A percentile compares a stretch with the other conserved stretches of the same genome.
These are phyloP conservation scores for Hyperoplus lanceolatus DNA, from an alignment of 2,797 vertebrate species.

Conservation along the genomic window DNA sequence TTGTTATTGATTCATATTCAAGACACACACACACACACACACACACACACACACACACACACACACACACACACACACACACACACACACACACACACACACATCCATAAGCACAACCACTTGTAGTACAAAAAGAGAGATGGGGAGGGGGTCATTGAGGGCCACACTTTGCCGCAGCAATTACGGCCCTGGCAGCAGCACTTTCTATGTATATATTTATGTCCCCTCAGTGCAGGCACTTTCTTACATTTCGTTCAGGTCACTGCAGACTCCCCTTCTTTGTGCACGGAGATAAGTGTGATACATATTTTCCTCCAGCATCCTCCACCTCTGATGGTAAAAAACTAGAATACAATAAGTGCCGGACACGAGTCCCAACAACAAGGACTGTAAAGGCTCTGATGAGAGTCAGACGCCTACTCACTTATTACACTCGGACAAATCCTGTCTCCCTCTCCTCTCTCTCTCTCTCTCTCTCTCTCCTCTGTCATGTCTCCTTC, in stretches of 20 bases:
- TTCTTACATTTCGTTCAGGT: conserved; percentile 46
- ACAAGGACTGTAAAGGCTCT: conserved; percentile 64
- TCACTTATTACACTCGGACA: conserved; percentile 72
- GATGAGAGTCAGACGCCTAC: conserved; percentile 78
- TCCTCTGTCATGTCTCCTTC: too few species aligned
- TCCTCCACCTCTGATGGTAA: conserved; percentile 60
- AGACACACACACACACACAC: too few species aligned
- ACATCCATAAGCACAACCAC: conserved; percentile 65
- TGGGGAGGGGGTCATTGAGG: conserved; percentile 76
- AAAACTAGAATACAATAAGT: conserved; percentile 74
- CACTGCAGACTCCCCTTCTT: conserved; percentile 9
- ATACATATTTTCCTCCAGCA: conserved; percentile 52
- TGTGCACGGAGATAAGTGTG: conserved; percentile 41
- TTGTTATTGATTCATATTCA: too few species aligned
- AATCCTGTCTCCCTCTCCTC: conserved; percentile 28
- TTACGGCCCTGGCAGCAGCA: conserved; percentile 40
- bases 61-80: conserved; percentile 1
- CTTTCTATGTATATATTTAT: conserved; percentile 54
- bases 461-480: too few species aligned
- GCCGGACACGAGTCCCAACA: conserved; percentile 71
- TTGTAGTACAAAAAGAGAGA: conserved; percentile 72
- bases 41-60: too few species aligned
- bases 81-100: conserved; percentile 3
- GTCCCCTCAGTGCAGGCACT: conserved; percentile 46
- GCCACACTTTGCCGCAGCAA: conserved; percentile 55